Conservation (phyloP, 2,797 vertebrate genomes). For the Pteropus rufus region DNA sequence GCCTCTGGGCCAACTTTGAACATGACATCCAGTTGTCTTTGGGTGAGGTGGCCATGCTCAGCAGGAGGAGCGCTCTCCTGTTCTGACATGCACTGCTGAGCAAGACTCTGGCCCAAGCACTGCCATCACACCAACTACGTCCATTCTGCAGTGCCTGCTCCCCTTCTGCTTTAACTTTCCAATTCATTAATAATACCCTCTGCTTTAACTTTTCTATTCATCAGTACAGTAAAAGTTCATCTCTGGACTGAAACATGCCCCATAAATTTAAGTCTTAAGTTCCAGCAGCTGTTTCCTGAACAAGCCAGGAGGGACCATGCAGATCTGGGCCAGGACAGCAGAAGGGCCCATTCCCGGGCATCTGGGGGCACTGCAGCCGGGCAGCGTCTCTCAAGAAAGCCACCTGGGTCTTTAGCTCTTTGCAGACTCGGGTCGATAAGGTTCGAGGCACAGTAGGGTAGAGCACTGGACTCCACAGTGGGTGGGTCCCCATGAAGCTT, state of each 20-base stretch:
- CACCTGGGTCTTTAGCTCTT: neutral
- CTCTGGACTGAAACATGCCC: neutral
- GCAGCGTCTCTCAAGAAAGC: neutral
- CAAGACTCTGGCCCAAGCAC: neutral
- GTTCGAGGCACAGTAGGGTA: neutral
- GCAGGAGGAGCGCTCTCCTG: neutral
- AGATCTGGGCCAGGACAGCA: neutral
- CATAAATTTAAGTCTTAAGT: constrained; percentile 59
- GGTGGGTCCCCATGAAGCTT: neutral
- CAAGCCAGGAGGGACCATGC: neutral
- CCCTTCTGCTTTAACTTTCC: constrained; percentile 63
- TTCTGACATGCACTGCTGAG: neutral
- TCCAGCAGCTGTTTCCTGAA: constrained; percentile 56
- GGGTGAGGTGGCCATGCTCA: neutral
- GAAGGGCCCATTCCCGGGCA: neutral
- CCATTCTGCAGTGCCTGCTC: neutral
- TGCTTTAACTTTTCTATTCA: constrained; percentile 45
- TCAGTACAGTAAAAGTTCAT: constrained; percentile 46
- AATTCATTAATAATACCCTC: constrained; percentile 49
- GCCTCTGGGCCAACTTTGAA: neutral
- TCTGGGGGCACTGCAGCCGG: neutral
- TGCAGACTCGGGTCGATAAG: neutral
- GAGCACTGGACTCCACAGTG: neutral
- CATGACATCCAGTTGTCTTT: neutral
- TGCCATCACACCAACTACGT: neutral